Evolutionary conservation across 2,888 invertebrate species (phyloP).

Genomic region (Belgica antarctica): DNA sequence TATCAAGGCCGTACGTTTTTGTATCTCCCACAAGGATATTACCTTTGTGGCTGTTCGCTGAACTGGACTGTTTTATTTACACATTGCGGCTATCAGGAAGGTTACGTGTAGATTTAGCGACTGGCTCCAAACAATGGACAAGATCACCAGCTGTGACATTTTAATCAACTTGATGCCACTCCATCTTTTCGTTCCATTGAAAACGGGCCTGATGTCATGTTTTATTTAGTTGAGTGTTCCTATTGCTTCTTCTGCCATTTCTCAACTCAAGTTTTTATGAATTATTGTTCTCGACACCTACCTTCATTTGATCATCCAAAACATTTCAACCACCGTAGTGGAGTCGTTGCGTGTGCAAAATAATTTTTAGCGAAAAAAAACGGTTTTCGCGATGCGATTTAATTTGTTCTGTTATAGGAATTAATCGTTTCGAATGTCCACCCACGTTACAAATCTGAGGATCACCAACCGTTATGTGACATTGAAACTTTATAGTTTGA

Average conservation of each 20-base stretch:
- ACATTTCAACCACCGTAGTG: neutral
- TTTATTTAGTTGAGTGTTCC: neutral
- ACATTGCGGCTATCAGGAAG: no score
- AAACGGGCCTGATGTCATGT: neutral
- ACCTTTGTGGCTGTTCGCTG: no score
- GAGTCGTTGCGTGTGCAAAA: slow-evolving; percentile 27
- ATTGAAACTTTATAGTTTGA: neutral
- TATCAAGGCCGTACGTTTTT: no score
- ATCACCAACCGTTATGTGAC: slow-evolving; percentile 2
- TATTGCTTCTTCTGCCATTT: neutral
- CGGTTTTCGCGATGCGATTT: neutral
- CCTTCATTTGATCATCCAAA: neutral
- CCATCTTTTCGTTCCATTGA: neutral
- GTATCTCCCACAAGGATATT: no score
- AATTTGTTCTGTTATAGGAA: neutral
- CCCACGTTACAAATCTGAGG: neutral
- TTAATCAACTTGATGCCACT: slow-evolving; percentile 23
- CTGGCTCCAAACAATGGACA: neutral
- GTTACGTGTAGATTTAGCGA: no score
- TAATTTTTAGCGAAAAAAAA: neutral
- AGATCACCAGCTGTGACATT: slow-evolving; percentile 16
- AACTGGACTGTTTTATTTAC: no score
- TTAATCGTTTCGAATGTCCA: neutral
- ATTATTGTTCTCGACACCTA: slow-evolving; percentile 30
- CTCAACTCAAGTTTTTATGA: neutral